These are phyloP conservation scores for Gryllus bimaculatus DNA, from an alignment of 1,140 invertebrate genomes.

Conservation along the genomic window DNA sequence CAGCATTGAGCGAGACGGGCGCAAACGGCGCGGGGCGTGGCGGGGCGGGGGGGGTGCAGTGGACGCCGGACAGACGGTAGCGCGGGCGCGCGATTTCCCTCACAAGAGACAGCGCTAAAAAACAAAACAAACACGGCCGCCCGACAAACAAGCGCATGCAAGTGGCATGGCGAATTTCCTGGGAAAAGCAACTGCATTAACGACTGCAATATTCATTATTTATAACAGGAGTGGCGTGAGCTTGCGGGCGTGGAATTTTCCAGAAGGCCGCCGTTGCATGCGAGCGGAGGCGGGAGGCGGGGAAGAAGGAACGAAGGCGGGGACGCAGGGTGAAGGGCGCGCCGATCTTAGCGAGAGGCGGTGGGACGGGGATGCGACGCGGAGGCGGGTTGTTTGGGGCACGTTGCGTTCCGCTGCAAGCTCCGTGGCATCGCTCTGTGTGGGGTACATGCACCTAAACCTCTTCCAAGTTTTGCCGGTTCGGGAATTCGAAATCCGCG, in stretches of 20 bases:
- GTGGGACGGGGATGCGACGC: no score
- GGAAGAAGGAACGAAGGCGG: no score
- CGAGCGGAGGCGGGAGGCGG: background rate
- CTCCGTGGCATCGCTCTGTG: background rate
- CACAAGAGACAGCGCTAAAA: background rate
- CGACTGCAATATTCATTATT: conserved; percentile 5
- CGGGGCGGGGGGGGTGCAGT: no score
- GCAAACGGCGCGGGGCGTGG: no score
- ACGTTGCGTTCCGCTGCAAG: background rate
- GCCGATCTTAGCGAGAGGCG: no score
- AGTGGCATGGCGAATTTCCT: background rate
- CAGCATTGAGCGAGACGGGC: no score
- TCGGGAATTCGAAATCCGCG: no score
- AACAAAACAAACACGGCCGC: background rate
- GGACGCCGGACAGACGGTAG: background rate
- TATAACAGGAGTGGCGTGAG: background rate
- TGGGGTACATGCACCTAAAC: no score
- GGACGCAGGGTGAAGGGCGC: no score
- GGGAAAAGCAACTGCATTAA: background rate
- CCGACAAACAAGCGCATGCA: background rate
- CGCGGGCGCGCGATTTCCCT: background rate
- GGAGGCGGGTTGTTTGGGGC: no score
- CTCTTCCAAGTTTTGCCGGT: no score
- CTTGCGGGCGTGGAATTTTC: background rate
- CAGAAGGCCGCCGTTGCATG: no score